Evolutionary conservation across 1,140 invertebrate species (phyloP), one percentile per base, ranked within the genome.

Genomic region (Drosophila busckii): DNA sequence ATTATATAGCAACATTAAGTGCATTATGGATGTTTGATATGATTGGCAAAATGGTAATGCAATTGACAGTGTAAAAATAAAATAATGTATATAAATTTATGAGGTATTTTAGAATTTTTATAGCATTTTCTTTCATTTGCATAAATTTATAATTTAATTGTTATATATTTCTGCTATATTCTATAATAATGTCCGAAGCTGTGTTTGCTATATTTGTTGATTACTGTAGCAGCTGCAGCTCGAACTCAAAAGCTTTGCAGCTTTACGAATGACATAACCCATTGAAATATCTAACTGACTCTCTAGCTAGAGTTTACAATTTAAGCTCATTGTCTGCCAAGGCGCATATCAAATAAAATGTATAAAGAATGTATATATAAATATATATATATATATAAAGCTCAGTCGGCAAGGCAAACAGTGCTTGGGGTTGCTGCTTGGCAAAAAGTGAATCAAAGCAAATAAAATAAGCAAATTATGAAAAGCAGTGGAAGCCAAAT

Each of bases 381-480:
- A 8, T 26, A 16, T 5, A 15, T 23, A 2, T 17, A 12, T 23
- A 29, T 15, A 44, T 29, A 35, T 22, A 44, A 26, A 41, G 19
- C 31, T 29, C n/a, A n/a, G 38, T 9, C 10, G 16, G 10, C 5
- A 4, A 22, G 12, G 17, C 9, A 38, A 17, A 16, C 12, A 40
- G 5, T 35, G 48, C 1, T n/a, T 40, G 10, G 13, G 8, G 41
- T 34, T 49, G 54, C 37, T 17, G 9, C 16, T 9, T 42, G 20
- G 9, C 7, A n/a, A 22, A 29, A 42, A 37, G 20, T 35, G 64
- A 70, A 70, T 65, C 67, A 70, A 52, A 66, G 68, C 40, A 66
- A 71, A 71, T 66, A 71, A 71, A 71, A 66, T 71, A 71, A 71
- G 68, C 34, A 66, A 62, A 71, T 71, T 70, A 70, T 70, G 60